Conservation (phyloP, 2,797 vertebrate genomes). For the Phoebastria nigripes region DNA sequence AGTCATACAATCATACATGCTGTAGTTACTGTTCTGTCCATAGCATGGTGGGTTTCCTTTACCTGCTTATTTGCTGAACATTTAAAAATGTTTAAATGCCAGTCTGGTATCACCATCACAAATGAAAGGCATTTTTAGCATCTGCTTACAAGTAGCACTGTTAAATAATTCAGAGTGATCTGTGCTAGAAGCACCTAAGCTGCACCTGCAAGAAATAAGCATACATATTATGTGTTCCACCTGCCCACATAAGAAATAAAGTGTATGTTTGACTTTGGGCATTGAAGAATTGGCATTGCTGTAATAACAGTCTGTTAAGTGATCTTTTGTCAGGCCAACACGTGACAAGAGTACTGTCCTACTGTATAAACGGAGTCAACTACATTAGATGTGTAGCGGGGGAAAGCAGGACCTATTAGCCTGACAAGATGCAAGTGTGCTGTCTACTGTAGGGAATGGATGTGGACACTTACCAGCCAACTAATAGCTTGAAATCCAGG, state of each 20-base stretch:
- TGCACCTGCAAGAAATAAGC: neutral
- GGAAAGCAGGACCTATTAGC: neutral
- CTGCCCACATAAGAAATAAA: neutral
- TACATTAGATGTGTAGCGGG: accelerated
- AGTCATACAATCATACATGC: neutral
- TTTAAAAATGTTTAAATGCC: neutral
- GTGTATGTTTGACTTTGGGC: neutral
- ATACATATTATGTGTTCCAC: neutral
- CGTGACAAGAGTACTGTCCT: neutral
- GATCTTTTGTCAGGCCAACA: neutral
- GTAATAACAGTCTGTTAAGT: neutral
- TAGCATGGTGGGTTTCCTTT: neutral
- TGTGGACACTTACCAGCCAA: neutral
- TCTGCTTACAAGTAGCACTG: neutral
- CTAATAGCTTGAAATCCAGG: neutral
- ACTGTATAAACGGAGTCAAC: neutral
- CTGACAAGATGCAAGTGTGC: neutral
- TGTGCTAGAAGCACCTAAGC: neutral
- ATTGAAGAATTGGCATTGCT: neutral
- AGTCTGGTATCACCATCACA: neutral
- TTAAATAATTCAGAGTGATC: neutral
- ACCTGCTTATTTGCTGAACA: neutral
- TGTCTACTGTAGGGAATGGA: neutral
- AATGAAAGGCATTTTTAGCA: neutral
- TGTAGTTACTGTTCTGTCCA: neutral